Evolutionary conservation across 2,113 vertebrate genomes (phyloP).

Genomic region (Platysteira castanea): DNA sequence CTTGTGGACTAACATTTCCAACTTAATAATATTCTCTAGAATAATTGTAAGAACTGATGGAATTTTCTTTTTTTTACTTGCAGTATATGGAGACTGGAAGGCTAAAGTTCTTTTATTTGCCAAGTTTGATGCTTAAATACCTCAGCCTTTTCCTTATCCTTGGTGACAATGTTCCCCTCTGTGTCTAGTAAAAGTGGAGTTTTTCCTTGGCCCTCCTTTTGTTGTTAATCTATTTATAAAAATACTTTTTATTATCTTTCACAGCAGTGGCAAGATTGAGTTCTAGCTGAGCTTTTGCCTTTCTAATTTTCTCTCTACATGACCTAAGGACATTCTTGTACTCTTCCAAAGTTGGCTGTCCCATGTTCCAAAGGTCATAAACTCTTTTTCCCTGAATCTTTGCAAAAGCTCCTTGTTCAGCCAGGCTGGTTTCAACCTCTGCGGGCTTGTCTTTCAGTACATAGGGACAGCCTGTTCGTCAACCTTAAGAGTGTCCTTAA

Average conservation of each 20-base stretch:
- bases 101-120: neutral
- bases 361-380: neutral
- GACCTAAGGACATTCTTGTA: neutral
- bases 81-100: neutral
- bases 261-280: neutral
- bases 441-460: accelerated
- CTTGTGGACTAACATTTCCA: neutral
- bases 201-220: neutral
- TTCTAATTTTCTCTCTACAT: neutral
- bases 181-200: neutral
- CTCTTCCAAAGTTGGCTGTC: neutral
- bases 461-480: neutral
- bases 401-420: neutral
- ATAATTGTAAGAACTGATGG: neutral
- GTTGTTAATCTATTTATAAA: neutral
- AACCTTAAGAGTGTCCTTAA: neutral
- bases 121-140: neutral
- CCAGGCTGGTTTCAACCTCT: neutral
- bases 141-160: neutral
- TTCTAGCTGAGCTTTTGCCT: neutral
- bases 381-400: neutral
- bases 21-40: neutral
- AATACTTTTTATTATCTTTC: neutral
- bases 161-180: neutral
- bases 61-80: neutral